Base-by-base conservation (phyloP, 2,797 vertebrate genomes). In the Argentina silus region DNA sequence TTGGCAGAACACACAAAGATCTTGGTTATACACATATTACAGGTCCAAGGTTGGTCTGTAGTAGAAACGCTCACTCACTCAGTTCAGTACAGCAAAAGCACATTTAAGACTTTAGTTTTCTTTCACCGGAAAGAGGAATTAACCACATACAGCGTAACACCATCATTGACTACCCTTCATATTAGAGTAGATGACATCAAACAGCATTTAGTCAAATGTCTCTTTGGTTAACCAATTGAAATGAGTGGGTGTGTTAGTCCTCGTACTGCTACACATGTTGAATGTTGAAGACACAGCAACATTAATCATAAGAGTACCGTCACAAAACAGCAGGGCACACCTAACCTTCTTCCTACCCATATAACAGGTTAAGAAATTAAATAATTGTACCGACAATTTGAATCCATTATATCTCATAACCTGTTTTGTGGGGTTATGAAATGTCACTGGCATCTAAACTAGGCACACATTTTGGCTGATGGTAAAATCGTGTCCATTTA, bases 201-300 rank as follows among this genome's bases (percentile, higher is more conserved):
- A 70, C 55, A 36, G 23, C 73, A 66, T 75, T 70, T 71, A 70
- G 79, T 73, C 3, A 59, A 80, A 66, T 3, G 73, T 47, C 76
- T 90, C 90, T 93, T 91, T 91, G 91, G 91, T 90, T 70, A 81
- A 83, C 80, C 73, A 50, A 81, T 57, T 70, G 69, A 87, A 82
- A 69, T 62, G 51, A 82, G 64, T 65, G 44, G 68, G 77, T 48
- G 51, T 45, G 75, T 83, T 69, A 7, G 17, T 70, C 21, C 10
- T 51, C 47, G 59, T 57, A 71, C 69, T 64, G 78, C 76, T 81
- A 69, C 79, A 71, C 73, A 42, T 2, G 27, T 36, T 36, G 27
- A 36, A 70, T 50, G 45, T 70, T 44, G 47, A 62, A 65, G 50
- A 76, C 45, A 77, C 48, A 50, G 59, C 19, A 23, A 51, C 45